A percentile compares a stretch with the other conserved stretches of the same genome.
Conservation (phyloP, 2,888 invertebrate genomes). For the Sesamia inferens region DNA sequence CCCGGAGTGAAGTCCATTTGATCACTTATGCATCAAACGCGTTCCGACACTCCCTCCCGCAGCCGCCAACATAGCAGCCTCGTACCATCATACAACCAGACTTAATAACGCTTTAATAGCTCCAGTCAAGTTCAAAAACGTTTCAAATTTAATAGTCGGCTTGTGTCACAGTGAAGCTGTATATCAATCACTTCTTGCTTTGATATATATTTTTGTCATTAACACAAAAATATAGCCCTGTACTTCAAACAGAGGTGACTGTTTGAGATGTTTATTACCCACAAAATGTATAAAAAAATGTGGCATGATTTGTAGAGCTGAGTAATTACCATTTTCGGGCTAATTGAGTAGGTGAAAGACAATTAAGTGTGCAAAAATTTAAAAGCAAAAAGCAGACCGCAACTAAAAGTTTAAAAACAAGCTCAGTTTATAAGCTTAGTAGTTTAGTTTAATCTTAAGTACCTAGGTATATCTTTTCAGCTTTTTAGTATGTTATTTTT, state of each 20-base stretch:
- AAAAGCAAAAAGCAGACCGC: too few relatives aligned
- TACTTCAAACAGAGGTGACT: conserved; percentile 26
- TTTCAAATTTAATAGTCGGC: conserved; percentile 73
- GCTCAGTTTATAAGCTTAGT: not conserved
- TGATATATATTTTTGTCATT: conserved; percentile 62
- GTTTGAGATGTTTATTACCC: conserved; percentile 25
- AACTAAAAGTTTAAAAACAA: not conserved
- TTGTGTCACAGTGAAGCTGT: conserved; percentile 62
- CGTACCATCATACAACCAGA: conserved; percentile 71
- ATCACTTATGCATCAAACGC: conserved; percentile 87
- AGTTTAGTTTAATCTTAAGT: not conserved
- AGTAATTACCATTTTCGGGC: conserved; percentile 29
- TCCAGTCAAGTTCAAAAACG: conserved; percentile 76
- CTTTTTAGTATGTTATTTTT: not conserved
- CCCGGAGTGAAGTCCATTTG: conserved; percentile 78
- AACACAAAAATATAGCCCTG: conserved; percentile 39
- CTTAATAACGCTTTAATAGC: conserved; percentile 78
- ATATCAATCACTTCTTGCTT: conserved; percentile 73
- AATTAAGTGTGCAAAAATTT: conserved; percentile 31
- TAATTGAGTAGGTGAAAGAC: conserved; percentile 20
- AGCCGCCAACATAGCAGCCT: conserved; percentile 66
- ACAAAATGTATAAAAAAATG: conserved; percentile 1
- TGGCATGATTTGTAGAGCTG: conserved; percentile 31
- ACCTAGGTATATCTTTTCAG: not conserved
- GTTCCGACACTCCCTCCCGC: conserved; percentile 77